Conservation (phyloP, 2,888 invertebrate species). For the Galerucella calmariensis region DNA sequence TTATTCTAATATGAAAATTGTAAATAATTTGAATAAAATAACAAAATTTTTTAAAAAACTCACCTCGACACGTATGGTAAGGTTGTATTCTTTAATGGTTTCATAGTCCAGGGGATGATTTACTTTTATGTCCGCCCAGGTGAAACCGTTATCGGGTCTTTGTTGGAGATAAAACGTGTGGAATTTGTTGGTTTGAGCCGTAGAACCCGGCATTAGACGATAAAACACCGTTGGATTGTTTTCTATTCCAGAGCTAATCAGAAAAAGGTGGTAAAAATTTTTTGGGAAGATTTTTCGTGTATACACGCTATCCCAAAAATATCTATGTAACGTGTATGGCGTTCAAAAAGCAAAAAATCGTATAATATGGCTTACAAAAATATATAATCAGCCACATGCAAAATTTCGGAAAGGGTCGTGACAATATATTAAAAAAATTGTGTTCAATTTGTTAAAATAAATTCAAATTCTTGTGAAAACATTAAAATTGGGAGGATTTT, state of each 20-base stretch:
- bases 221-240: conserved; percentile 97
- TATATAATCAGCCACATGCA: conserved; percentile 61
- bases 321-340: conserved; percentile 52
- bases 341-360: conserved; percentile 57
- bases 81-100: conserved; percentile 93
- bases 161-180: conserved; percentile 97
- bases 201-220: conserved; percentile 94
- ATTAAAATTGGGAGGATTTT: too few relatives aligned
- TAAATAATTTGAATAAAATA: too few relatives aligned
- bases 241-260: conserved; percentile 90
- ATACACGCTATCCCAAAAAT: conserved; percentile 45
- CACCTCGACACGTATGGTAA: conserved; percentile 96
- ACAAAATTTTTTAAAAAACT: conserved; percentile 55
- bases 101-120: conserved; percentile 96
- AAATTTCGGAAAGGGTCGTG: conserved; percentile 48
- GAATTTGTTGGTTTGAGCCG: conserved; percentile 95
- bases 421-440: conserved; percentile 19
- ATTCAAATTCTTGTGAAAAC: neutral
- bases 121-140: conserved; percentile 96
- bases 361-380: conserved; percentile 62
- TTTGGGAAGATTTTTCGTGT: neutral
- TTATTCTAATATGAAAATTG: conserved; percentile 78
- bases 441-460: neutral
- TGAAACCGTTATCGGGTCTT: conserved; percentile 89
- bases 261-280: neutral